phyloP scores from a whole-genome alignment of 2,888 invertebrate genomes.

The Calameuta idolon region DNA sequence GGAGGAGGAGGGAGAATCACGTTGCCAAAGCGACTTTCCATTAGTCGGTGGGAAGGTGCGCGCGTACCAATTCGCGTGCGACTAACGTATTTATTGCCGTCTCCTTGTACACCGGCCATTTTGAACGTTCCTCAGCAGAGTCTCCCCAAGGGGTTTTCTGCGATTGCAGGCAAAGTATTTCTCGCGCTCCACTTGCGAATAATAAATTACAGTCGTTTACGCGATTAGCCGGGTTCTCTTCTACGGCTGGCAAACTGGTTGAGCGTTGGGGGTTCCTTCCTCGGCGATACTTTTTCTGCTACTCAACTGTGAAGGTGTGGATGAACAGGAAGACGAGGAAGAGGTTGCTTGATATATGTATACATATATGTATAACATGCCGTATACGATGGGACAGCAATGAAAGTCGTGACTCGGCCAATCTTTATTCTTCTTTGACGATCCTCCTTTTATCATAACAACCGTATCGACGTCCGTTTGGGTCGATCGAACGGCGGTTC shows the following conservation, averaged over 20 bases:
- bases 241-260: background rate
- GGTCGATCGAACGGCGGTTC: background rate
- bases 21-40: constrained; percentile 17
- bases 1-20: background rate
- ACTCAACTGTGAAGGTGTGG: background rate
- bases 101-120: constrained; percentile 8
- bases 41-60: constrained; percentile 1
- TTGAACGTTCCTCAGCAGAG: constrained; percentile 21
- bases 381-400: constrained; percentile 14
- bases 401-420: constrained; percentile 42
- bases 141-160: constrained; percentile 16
- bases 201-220: constrained; percentile 35
- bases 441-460: background rate
- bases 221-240: constrained; percentile 17
- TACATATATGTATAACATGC: too few relatives aligned
- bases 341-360: too few relatives aligned
- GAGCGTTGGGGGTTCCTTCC: background rate
- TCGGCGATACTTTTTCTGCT: background rate
- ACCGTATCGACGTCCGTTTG: background rate
- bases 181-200: constrained; percentile 29
- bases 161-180: constrained; percentile 21
- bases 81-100: constrained; percentile 9
- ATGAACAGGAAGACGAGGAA: background rate
- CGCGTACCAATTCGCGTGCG: background rate
- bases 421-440: background rate